Evolutionary conservation across 2,888 invertebrate genomes (phyloP), one percentile per base, ranked within the genome.

Genomic region (Eubasilissa splendida): DNA sequence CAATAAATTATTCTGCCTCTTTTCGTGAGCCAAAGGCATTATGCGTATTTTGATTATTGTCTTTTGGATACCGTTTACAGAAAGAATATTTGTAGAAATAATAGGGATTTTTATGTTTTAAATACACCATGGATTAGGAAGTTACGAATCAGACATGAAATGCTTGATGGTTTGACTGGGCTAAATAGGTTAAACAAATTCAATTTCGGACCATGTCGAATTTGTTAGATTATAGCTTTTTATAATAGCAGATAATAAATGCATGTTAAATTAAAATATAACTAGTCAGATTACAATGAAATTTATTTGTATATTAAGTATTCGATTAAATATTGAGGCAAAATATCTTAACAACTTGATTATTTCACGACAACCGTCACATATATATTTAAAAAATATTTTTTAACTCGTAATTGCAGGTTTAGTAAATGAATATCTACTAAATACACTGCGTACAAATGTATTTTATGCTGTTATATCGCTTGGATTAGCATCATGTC

Each of bases 11-110:
- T n/a, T 50, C 12, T 68, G 53, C 8, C 71, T 53, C 22, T 31
- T 71, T 50, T 71, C 71, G 71, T 71, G 71, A 71, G 53, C 71
- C n/a, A 3, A 71, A 22, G 71, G 10, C 22, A 71, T 71, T 54
- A 71, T 42, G 42, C 42, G 42, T 54, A 12, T 54, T 71, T 54
- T 71, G 71, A 71, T 71, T 10, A 53, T 54, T 71, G 71, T 54
- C 53, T 71, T 71, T 54, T 53, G 56, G 14, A 68, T 71, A 58
- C 58, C 12, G 31, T 22, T 71, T 71, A n/a, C 22, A 7, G 31
- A 53, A 71, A 54, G 54, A 56, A 71, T 71, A 68, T 12, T 53
- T 52, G 68, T 68, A 68, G 14, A 63, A 50, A 42, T 42, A 52
- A 50, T 14, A 50, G n/a, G 50, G 52, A 10, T 70, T 53, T n/a